Evolutionary conservation across 2,113 vertebrate genomes (phyloP).

Genomic region (Bos javanicus): DNA sequence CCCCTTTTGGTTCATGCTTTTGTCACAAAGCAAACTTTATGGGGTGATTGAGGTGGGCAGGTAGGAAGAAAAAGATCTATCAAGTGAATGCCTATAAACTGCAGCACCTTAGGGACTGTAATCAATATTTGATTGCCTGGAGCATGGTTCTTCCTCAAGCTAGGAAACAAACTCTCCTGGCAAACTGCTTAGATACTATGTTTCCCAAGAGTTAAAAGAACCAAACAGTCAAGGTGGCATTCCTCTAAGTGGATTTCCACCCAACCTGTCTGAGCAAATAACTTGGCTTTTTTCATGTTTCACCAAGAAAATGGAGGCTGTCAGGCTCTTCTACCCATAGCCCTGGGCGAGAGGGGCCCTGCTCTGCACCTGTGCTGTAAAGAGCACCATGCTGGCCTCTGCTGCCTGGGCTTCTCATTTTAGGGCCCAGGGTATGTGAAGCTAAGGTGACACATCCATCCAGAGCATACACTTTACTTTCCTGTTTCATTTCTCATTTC

Average conservation of each 20-base stretch:
- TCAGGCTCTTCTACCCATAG: rapidly evolving
- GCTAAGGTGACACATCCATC: background rate
- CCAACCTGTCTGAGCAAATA: background rate
- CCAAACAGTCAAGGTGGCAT: background rate
- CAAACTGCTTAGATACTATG: background rate
- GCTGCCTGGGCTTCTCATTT: background rate
- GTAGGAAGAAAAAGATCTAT: background rate
- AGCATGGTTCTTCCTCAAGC: background rate
- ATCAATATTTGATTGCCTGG: background rate
- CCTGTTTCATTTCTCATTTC: background rate
- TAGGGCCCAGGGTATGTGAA: background rate
- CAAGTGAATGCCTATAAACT: background rate
- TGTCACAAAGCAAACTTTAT: background rate
- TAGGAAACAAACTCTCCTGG: background rate
- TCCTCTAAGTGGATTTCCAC: background rate
- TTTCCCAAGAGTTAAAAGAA: background rate
- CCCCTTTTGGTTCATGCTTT: background rate
- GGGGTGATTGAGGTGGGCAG: background rate
- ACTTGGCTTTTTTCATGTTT: background rate
- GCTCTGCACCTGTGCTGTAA: background rate
- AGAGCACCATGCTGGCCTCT: background rate
- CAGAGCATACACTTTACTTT: background rate
- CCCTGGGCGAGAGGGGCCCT: background rate
- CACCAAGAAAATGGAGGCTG: background rate
- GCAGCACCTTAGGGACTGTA: background rate